Conservation (phyloP, 2,113 vertebrate species). For the Puffinus mauretanicus region DNA sequence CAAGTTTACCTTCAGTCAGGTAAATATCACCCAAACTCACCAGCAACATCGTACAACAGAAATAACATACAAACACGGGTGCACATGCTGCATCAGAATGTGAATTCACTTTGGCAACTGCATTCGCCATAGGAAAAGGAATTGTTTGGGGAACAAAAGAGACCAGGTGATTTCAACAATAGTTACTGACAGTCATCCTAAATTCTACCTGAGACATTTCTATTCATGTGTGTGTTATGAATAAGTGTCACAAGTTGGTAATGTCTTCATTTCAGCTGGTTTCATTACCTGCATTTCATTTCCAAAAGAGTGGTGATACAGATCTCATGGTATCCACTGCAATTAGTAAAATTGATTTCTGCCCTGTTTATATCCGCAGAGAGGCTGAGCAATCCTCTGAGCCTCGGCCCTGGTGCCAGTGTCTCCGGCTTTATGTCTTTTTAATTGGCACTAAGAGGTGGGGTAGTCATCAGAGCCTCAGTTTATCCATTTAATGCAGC, state of each 20-base stretch:
- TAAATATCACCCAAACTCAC: background rate
- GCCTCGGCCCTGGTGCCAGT: background rate
- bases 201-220: background rate
- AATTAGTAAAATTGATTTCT: conserved; percentile 42
- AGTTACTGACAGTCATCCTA: background rate
- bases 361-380: background rate
- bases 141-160: background rate
- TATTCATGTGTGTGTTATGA: background rate
- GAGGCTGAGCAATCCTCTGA: background rate
- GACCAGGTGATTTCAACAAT: background rate
- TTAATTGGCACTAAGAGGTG: background rate
- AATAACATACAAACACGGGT: background rate
- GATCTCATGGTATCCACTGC: background rate
- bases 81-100: background rate
- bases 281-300: background rate
- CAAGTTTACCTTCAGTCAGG: background rate
- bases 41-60: background rate
- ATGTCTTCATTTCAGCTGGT: conserved; percentile 19
- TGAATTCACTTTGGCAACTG: background rate
- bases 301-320: background rate
- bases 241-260: background rate
- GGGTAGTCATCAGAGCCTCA: background rate
- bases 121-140: background rate
- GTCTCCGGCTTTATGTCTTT: background rate
- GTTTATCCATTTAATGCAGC: fast-evolving